A percentile compares a stretch with the other conserved stretches of the same genome.
These are phyloP conservation scores for Silurus glanis DNA, from an alignment of 2,113 vertebrate species.

Conservation along the genomic window DNA sequence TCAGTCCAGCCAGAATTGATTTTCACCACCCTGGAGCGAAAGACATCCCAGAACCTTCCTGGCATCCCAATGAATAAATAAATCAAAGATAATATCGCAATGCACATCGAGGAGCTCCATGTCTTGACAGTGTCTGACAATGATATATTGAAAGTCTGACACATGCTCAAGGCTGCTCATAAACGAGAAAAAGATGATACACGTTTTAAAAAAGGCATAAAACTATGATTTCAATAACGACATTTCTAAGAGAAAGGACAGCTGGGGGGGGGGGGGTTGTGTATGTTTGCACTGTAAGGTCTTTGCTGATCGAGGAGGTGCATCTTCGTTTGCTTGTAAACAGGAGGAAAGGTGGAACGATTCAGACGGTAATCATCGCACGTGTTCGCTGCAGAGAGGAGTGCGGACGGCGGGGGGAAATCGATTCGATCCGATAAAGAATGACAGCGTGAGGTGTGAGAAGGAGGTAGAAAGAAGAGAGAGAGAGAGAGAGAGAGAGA, in stretches of 20 bases:
- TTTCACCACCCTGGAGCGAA: slow-evolving; percentile 25
- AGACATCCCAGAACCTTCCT: slow-evolving; percentile 16
- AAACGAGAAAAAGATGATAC: slow-evolving; percentile 33
- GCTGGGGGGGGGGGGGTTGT: not conserved
- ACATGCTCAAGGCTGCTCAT: slow-evolving; percentile 29
- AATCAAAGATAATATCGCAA: slow-evolving; percentile 20
- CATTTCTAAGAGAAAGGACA: slow-evolving; percentile 7
- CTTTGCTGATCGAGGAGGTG: slow-evolving; percentile 6
- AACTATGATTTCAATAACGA: slow-evolving; percentile 27
- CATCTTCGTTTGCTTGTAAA: slow-evolving; percentile 33
- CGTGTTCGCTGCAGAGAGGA: slow-evolving; percentile 22
- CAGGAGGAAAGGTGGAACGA: slow-evolving; percentile 23
- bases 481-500: slow-evolving; percentile 19
- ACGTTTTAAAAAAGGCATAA: slow-evolving; percentile 19
- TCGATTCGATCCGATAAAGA: slow-evolving; percentile 10
- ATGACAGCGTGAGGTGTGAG: slow-evolving; percentile 37
- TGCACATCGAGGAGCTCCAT: slow-evolving; percentile 7
- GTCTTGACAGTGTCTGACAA: slow-evolving; percentile 11
- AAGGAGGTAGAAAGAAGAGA: slow-evolving; percentile 23
- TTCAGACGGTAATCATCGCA: slow-evolving; percentile 26
- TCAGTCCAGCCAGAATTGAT: slow-evolving; percentile 32
- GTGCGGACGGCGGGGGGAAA: not conserved
- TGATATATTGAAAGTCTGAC: slow-evolving; percentile 33
- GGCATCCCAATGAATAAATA: slow-evolving; percentile 34
- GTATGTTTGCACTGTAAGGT: slow-evolving; percentile 31